Percentiles rank a stretch among this genome's conserved stretches.
Evolutionary conservation across 1,140 invertebrate species (phyloP).

Genomic region (Danaus melanippus): DNA sequence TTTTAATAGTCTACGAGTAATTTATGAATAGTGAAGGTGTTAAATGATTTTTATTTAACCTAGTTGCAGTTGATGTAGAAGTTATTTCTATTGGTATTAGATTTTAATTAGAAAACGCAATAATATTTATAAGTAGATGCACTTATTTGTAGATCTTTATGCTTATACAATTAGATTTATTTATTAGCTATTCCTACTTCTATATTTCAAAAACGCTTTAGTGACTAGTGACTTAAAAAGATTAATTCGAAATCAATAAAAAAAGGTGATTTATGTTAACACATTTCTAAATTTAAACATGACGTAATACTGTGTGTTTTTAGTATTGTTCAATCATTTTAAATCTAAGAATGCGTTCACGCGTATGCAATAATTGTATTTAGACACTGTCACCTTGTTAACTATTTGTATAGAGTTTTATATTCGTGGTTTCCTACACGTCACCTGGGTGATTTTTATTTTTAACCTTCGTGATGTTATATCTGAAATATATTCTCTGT

Average conservation of each 20-base stretch:
- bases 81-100: slow-evolving; percentile 26
- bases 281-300: slow-evolving; percentile 1
- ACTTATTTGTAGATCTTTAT: slow-evolving; percentile 44
- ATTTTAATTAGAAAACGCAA: slow-evolving; percentile 55
- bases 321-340: too few species aligned
- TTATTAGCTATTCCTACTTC: background rate
- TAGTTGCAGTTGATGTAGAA: slow-evolving; percentile 9
- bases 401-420: slow-evolving; percentile 68
- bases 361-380: slow-evolving; percentile 30
- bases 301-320: too few species aligned
- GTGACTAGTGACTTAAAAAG: slow-evolving; percentile 5
- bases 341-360: slow-evolving; percentile 9
- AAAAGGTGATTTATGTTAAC: slow-evolving; percentile 6
- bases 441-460: slow-evolving; percentile 58
- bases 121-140: slow-evolving; percentile 68
- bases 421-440: slow-evolving; percentile 55
- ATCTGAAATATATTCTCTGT: slow-evolving; percentile 68
- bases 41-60: too few species aligned
- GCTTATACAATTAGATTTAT: slow-evolving; percentile 14
- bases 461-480: slow-evolving; percentile 65
- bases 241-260: slow-evolving; percentile 6
- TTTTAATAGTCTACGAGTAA: too few species aligned
- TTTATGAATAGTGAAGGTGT: too few species aligned
- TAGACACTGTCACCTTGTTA: slow-evolving; percentile 61
- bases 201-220: too few species aligned